Base-by-base conservation (phyloP, 2,113 vertebrate species). In the Nettapus auritus region DNA sequence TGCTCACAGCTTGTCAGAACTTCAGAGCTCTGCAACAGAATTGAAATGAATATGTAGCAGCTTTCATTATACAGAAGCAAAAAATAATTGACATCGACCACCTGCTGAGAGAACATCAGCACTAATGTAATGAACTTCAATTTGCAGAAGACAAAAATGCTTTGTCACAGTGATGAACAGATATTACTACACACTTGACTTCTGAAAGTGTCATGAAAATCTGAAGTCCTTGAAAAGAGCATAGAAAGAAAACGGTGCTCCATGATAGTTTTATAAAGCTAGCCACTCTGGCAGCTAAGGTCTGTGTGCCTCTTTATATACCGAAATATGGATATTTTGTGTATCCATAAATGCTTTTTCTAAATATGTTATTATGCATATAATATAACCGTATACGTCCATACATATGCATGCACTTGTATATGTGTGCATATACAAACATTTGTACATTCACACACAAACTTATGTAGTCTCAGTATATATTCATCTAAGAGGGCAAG, bases 11-110 rank as follows among this genome's bases (percentile, higher is more conserved):
- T 94, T 96, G 79, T 94, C 96, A 96, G 90, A 97, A 93, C 88
- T 93, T 95, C 85, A 94, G 92, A 95, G 91, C 84, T 97, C 96
- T 97, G 96, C 69, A 97, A 96, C 76, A 96, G 91, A 96, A 96
- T 93, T 96, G 93, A 96, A 93, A 96, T 93, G 88, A 95, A 25
- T 95, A 96, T 95, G 95, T 97, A 97, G 90, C 81, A 91, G 95
- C 79, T 93, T 96, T 94, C 78, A 75, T 96, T 96, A 96, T 42
- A 95, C 75, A 93, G 86, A 89, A 93, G 91, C 75, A 96, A 96
- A 97, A 97, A 96, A 90, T 91, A 96, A 96, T 95, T 94, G 96
- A 95, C 94, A 96, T 88, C 12, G 81, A 97, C 91, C 90, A 96
- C 94, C 93, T 94, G 96, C 90, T 95, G 94, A 94, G 91, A 96